Base-by-base conservation (phyloP, 2,113 vertebrate genomes). In the Etia nguti region DNA sequence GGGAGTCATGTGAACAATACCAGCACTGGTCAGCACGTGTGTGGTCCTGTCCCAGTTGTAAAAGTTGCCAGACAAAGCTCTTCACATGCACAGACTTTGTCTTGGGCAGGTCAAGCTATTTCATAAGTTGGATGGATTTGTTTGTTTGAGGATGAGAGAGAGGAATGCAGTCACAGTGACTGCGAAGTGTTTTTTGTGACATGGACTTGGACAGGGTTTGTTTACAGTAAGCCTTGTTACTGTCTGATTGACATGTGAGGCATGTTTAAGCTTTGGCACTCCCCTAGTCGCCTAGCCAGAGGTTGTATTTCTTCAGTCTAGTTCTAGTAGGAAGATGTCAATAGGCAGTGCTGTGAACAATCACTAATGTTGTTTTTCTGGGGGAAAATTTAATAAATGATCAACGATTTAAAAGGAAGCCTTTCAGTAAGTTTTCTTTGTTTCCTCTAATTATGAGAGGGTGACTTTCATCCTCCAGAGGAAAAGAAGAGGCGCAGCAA, bases 31-130 rank as follows among this genome's bases (percentile, higher is more conserved):
- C 82, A 48, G 80, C 3, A n/a, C 85, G 86, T 94, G 94, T 96
- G 93, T 94, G 95, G 94, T 95, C 94, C 89, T 86, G 91, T 93
- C 86, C 62, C 10, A 3, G 41, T 83, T 55, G 83, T 92, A 94
- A 93, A 92, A 89, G 65, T 82, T 54, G 41, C 36, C 36, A 90
- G 86, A 94, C 91, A 94, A 93, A 95, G 87, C 80, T 65, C 81
- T 93, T 79, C 80, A 85, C 15, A 24, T 87, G 36, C 11, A 2
- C n/a, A 13, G 87, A 89, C 82, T 85, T 65, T 85, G 88, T 75
- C 80, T 85, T 11, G 56, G 88, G 88, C 46, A 59, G 91, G 89
- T 93, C 88, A 85, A 91, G 84, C 46, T 22, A 15, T 86, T 85
- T 91, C 85, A 81, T 41, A 48, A 92, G 90, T 81, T 89, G 86